phyloP scores from a whole-genome alignment of 2,888 invertebrate species.

The Steromphala cineraria region DNA sequence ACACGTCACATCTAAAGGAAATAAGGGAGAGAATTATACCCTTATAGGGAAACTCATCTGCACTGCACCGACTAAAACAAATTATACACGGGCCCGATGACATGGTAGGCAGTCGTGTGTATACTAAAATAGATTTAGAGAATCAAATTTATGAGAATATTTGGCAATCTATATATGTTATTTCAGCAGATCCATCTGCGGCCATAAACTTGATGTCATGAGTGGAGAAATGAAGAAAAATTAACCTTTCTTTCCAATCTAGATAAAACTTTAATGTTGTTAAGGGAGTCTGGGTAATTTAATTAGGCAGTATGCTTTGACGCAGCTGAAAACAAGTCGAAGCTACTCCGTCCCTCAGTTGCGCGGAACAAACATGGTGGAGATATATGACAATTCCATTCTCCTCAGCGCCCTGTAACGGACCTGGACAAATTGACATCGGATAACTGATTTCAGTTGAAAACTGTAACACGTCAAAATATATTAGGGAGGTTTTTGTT shows the following conservation, averaged over 20 bases:
- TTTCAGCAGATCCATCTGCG: neutral
- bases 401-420: neutral
- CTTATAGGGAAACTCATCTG: neutral
- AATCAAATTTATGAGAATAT: neutral
- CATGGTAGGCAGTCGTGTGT: neutral
- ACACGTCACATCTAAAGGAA: neutral
- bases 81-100: neutral
- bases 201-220: neutral
- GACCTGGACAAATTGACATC: neutral
- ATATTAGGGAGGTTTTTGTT: too few relatives aligned
- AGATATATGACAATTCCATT: conserved; percentile 13
- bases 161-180: conserved; percentile 3
- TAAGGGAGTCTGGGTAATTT: neutral
- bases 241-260: conserved; percentile 1
- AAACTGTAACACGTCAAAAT: too few relatives aligned
- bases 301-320: neutral
- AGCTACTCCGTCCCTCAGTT: neutral
- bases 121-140: conserved; percentile 9
- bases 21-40: neutral
- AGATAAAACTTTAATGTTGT: conserved; percentile 10
- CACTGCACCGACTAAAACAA: neutral
- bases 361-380: neutral
- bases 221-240: conserved; percentile 14
- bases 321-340: neutral
- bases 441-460: too few relatives aligned